Percentiles rank a stretch among this genome's conserved stretches.
Evolutionary conservation across 2,797 vertebrate genomes (phyloP).

Genomic region (Ptychobarbus kaznakovi): DNA sequence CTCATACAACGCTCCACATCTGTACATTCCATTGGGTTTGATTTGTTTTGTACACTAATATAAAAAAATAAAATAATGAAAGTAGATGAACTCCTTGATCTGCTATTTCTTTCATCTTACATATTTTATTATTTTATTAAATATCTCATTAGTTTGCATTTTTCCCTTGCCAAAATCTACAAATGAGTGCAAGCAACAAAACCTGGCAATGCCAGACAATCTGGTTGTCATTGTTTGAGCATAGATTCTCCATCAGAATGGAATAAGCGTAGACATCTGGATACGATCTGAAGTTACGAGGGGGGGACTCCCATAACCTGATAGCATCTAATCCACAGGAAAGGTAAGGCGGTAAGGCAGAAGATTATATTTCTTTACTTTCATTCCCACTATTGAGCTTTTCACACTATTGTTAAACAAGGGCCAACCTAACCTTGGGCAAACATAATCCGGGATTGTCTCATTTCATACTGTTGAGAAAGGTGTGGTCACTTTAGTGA

Average conservation of each 20-base stretch:
- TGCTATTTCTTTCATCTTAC: slow-evolving; percentile 30
- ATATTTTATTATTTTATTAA: slow-evolving; percentile 14
- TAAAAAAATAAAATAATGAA: neutral
- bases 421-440: neutral
- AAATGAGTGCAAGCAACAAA: slow-evolving; percentile 32
- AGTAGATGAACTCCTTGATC: neutral
- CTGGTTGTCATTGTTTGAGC: slow-evolving; percentile 62
- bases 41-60: slow-evolving; percentile 12
- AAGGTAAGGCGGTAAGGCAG: slow-evolving; percentile 6
- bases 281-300: slow-evolving; percentile 65
- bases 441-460: neutral
- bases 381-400: neutral
- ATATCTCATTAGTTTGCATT: slow-evolving; percentile 47
- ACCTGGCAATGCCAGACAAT: slow-evolving; percentile 62
- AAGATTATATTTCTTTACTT: slow-evolving; percentile 25
- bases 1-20: neutral
- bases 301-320: slow-evolving; percentile 17
- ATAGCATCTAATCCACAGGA: slow-evolving; percentile 36
- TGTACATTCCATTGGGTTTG: neutral
- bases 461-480: neutral
- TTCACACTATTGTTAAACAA: slow-evolving; percentile 10
- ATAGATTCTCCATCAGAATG: neutral
- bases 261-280: slow-evolving; percentile 71
- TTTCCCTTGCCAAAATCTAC: slow-evolving; percentile 50
- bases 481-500: neutral